Conservation (phyloP, 2,888 invertebrate genomes). For the Furcula furcula region DNA sequence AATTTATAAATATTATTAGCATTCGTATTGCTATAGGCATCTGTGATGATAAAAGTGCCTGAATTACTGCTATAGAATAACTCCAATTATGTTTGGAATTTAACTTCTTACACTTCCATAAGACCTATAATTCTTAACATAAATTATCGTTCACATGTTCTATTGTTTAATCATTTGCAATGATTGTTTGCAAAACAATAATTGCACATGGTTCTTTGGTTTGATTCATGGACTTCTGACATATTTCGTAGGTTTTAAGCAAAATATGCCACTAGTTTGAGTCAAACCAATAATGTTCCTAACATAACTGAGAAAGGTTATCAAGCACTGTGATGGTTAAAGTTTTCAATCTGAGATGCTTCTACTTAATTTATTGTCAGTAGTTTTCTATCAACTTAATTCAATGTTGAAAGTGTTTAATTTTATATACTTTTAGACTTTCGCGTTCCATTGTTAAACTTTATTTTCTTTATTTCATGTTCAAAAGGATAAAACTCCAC, state of each 20-base stretch:
- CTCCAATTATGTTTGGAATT: conserved; percentile 34
- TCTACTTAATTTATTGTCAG: too few relatives aligned
- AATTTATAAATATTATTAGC: too few relatives aligned
- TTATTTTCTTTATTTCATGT: too few relatives aligned
- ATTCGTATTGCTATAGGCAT: too few relatives aligned
- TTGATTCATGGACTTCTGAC: conserved; percentile 27
- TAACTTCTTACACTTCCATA: too few relatives aligned
- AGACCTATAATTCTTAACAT: too few relatives aligned
- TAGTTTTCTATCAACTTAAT: too few relatives aligned
- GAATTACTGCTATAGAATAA: conserved; percentile 46
- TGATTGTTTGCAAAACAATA: conserved; percentile 13
- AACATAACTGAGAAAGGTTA: conserved; percentile 43
- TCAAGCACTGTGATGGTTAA: conserved; percentile 65
- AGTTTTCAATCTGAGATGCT: conserved; percentile 77
- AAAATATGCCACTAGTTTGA: conserved; percentile 30
- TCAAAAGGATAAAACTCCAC: conserved; percentile 28
- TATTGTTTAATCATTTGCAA: conserved; percentile 35
- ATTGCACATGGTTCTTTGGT: conserved; percentile 19
- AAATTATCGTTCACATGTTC: too few relatives aligned
- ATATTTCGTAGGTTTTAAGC: conserved; percentile 28
- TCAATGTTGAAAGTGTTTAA: conserved; percentile 80
- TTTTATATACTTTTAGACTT: conserved; percentile 49
- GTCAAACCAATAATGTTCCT: conserved; percentile 19
- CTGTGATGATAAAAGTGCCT: conserved; percentile 59
- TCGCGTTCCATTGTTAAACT: conserved; percentile 2